Conservation (phyloP, 2,797 vertebrate species). For the Gambelia wislizenii region DNA sequence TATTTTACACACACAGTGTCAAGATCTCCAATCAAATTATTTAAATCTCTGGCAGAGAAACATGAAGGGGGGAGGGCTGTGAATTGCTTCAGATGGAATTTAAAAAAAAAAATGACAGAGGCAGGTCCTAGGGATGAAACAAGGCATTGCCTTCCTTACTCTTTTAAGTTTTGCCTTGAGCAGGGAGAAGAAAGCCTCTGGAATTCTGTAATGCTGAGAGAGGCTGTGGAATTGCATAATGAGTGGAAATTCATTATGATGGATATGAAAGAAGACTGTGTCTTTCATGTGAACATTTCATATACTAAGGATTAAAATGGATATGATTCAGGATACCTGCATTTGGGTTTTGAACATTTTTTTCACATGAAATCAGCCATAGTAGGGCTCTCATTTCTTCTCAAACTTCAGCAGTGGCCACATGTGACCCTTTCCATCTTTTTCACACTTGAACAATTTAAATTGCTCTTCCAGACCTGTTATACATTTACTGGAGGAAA, state of each 20-base stretch:
- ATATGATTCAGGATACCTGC: neutral
- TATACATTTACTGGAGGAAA: neutral
- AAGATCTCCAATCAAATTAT: constrained; percentile 11
- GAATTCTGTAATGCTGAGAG: constrained; percentile 1
- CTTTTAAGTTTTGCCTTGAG: neutral
- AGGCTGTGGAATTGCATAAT: neutral
- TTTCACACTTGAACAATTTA: neutral
- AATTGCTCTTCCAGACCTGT: neutral
- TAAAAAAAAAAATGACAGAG: no score
- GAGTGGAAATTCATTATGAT: neutral
- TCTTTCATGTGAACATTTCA: neutral
- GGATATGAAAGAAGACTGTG: neutral
- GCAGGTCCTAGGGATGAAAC: neutral
- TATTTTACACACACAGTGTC: neutral
- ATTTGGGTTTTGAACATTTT: neutral
- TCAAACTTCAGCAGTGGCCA: neutral
- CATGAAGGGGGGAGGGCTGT: neutral
- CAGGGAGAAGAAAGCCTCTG: neutral
- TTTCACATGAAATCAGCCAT: neutral
- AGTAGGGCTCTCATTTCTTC: neutral
- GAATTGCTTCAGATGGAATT: constrained; percentile 17
- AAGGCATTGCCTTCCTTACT: neutral
- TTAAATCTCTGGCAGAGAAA: constrained; percentile 31
- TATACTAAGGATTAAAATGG: neutral
- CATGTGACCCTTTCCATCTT: neutral